These are phyloP conservation scores for Lampris incognitus DNA, from an alignment of 2,113 vertebrate species.

Conservation along the genomic window DNA sequence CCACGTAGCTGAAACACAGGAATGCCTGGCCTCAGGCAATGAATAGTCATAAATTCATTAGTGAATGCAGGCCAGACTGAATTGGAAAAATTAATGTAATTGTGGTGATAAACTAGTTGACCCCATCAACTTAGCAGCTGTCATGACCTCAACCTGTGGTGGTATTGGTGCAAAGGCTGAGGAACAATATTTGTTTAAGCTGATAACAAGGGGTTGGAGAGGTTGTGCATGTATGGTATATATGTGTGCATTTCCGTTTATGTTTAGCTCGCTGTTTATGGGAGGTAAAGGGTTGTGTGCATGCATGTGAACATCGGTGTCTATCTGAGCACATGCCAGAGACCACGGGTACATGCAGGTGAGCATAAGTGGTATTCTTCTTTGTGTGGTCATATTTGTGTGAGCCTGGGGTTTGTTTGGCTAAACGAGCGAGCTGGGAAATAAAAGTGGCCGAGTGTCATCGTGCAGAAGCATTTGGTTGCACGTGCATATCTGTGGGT, in stretches of 20 bases:
- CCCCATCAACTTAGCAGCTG: slow-evolving; percentile 65
- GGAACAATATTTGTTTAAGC: slow-evolving; percentile 74
- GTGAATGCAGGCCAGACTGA: slow-evolving; percentile 41
- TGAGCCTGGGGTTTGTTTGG: background rate
- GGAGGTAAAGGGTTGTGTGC: background rate
- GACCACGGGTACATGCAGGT: background rate
- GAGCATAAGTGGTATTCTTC: background rate
- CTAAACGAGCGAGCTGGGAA: no score
- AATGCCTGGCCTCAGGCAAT: slow-evolving; percentile 54
- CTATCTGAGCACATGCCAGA: slow-evolving; percentile 9
- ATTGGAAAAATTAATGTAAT: slow-evolving; percentile 46
- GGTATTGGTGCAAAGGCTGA: slow-evolving; percentile 47
- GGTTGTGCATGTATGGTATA: slow-evolving; percentile 15
- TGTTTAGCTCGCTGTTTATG: background rate
- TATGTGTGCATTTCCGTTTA: slow-evolving; percentile 15
- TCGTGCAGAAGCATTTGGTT: slow-evolving; percentile 3
- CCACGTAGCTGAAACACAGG: slow-evolving; percentile 28
- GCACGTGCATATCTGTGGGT: slow-evolving; percentile 13
- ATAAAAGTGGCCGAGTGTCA: background rate
- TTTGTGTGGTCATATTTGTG: background rate
- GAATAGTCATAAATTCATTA: slow-evolving; percentile 71
- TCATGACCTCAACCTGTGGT: slow-evolving; percentile 71
- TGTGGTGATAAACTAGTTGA: slow-evolving; percentile 74
- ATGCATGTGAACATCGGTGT: slow-evolving; percentile 12
- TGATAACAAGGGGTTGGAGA: slow-evolving; percentile 64